A percentile compares a stretch with the other conserved stretches of the same genome.
Evolutionary conservation across 2,113 vertebrate genomes (phyloP).

Genomic region (Mustelus asterias): DNA sequence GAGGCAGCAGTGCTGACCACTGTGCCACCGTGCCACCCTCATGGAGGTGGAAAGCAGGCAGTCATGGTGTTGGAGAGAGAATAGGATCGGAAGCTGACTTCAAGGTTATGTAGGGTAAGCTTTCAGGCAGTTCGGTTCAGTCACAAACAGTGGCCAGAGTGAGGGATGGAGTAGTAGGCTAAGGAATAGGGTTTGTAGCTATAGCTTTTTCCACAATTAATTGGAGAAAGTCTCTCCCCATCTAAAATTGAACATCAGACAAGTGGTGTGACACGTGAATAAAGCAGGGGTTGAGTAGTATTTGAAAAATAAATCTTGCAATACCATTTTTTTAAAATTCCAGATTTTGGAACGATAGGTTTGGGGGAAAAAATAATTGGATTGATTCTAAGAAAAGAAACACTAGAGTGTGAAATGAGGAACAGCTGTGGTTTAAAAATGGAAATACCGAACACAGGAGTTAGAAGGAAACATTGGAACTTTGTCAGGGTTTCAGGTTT

Average conservation of each 20-base stretch:
- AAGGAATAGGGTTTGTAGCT: neutral
- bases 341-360: neutral
- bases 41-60: neutral
- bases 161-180: too few species aligned
- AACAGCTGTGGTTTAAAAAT: neutral
- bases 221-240: neutral
- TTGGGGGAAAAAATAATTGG: neutral
- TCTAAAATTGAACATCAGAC: neutral
- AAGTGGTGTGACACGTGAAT: neutral
- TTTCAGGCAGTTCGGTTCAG: neutral
- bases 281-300: neutral
- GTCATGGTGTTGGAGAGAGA: neutral
- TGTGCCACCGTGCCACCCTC: too few species aligned
- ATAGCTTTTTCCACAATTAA: neutral
- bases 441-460: neutral
- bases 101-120: neutral
- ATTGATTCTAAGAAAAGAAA: neutral
- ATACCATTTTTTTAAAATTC: neutral
- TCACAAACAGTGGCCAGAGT: neutral
- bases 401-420: neutral
- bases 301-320: neutral
- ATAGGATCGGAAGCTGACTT: neutral
- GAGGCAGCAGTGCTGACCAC: too few species aligned
- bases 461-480: neutral
- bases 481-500: neutral